Base-by-base conservation (phyloP, 2,797 vertebrate genomes). In the Lacerta bilineata region DNA sequence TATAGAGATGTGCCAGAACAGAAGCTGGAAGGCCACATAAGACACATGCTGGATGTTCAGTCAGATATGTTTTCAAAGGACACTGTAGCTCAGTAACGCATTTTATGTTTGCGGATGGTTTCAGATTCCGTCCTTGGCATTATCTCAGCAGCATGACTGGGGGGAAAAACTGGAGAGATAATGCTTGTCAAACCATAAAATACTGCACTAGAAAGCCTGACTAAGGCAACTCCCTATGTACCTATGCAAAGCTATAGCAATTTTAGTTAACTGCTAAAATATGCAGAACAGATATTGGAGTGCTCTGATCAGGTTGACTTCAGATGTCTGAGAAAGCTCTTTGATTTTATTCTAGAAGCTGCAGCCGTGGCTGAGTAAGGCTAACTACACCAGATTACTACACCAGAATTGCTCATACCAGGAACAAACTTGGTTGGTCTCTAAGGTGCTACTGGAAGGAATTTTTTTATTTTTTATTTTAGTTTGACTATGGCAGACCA, bases 1-100 rank as follows among this genome's bases (percentile, higher is more conserved):
- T 5, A 71, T 46, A 72, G 92, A 95, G 94, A 89, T 93, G 76
- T n/a, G 74, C 78, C 86, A 93, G 92, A 86, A 55, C 90, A 89
- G 91, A 92, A 86, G 89, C 89, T 92, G 88, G 78, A 92, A 89
- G 90, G 82, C 68, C 27, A 64, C n/a, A 75, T 76, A 10, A 29
- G 36, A 74, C 8, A 41, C 27, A 61, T 64, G 71, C 36, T 64
- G 4, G 43, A 18, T 18, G 33, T 76, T 50, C 9, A 29, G 33
- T 9, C 23, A 46, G 27, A 17, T 39, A 13, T 7, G 11, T 61
- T 69, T 86, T 69, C 15, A 33, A 39, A 13, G 29, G 36, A 79
- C 29, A 33, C 10, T 11, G 20, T 69, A 13, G 18, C n/a, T 8
- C 20, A 11, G 41, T 10, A 17, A n/a, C n/a, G 29, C 4, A 9